Evolutionary conservation across 1,140 invertebrate genomes (phyloP).

Genomic region (Proales similis): DNA sequence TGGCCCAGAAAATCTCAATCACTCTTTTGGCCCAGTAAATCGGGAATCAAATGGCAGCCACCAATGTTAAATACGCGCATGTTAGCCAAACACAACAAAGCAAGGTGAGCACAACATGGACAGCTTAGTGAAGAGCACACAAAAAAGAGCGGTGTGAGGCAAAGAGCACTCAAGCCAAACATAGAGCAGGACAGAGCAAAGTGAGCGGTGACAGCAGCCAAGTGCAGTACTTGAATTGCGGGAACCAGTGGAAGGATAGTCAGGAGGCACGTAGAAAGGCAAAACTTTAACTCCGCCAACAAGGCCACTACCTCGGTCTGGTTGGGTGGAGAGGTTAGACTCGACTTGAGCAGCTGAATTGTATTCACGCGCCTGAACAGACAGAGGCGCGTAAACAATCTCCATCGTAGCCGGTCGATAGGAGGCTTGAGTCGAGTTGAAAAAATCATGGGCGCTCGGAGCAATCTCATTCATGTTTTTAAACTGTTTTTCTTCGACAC

Average conservation of each 20-base stretch:
- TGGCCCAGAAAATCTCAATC: no score
- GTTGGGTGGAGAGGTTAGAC: conserved; percentile 14
- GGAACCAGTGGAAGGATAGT: no score
- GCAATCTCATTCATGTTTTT: neutral
- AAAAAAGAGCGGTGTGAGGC: conserved; percentile 4
- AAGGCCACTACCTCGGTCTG: conserved; percentile 22
- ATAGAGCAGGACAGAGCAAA: conserved; percentile 16
- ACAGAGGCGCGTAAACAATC: conserved; percentile 16
- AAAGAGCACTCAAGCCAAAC: neutral
- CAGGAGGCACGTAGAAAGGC: conserved; percentile 10
- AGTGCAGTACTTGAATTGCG: no score
- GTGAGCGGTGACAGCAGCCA: neutral
- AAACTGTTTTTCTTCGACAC: no score
- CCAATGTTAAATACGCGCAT: no score
- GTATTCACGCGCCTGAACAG: neutral
- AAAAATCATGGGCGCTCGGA: neutral
- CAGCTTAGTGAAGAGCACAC: conserved; percentile 21
- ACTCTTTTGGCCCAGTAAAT: no score
- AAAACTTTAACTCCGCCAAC: conserved; percentile 34
- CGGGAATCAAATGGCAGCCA: no score
- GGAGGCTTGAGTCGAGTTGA: no score
- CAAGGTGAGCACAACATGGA: no score
- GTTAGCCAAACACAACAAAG: no score
- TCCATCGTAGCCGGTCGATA: no score
- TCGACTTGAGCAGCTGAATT: conserved; percentile 25